Conservation (phyloP, 2,888 invertebrate genomes). For the Phengaris arion region DNA sequence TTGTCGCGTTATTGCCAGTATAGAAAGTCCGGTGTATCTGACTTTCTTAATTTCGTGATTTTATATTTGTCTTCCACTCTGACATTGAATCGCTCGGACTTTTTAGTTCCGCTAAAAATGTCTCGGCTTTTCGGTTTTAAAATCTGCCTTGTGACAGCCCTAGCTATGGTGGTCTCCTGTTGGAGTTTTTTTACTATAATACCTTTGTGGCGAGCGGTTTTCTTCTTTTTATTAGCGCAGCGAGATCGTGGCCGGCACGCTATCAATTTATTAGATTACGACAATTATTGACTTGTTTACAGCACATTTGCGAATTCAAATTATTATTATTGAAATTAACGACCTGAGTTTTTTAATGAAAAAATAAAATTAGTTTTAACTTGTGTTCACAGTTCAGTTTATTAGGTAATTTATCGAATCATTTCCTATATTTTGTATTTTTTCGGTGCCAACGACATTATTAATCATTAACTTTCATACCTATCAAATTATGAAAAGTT, state of each 20-base stretch:
- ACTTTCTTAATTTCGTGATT: background rate
- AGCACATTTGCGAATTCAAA: background rate
- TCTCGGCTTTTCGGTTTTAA: background rate
- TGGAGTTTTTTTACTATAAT: conserved; percentile 51
- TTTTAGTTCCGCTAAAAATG: background rate
- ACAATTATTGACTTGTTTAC: conserved; percentile 12
- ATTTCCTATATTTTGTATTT: too few relatives aligned
- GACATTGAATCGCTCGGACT: background rate
- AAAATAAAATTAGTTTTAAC: background rate
- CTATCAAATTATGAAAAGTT: too few relatives aligned
- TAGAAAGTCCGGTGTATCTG: background rate
- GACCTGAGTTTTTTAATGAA: background rate
- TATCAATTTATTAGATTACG: conserved; percentile 26
- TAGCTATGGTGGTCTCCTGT: background rate
- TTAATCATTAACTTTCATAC: too few relatives aligned
- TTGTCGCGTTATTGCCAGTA: background rate
- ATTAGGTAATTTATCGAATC: too few relatives aligned
- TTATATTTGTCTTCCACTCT: background rate
- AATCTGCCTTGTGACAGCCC: background rate
- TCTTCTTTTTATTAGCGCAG: conserved; percentile 38
- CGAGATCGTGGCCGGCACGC: conserved; percentile 23
- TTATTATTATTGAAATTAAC: conserved; percentile 1
- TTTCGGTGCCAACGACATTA: too few relatives aligned
- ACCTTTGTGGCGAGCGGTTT: conserved; percentile 48
- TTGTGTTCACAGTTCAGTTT: background rate